Evolutionary conservation across 2,797 vertebrate genomes (phyloP), one percentile per base, ranked within the genome.

Genomic region (Cygnus olor): DNA sequence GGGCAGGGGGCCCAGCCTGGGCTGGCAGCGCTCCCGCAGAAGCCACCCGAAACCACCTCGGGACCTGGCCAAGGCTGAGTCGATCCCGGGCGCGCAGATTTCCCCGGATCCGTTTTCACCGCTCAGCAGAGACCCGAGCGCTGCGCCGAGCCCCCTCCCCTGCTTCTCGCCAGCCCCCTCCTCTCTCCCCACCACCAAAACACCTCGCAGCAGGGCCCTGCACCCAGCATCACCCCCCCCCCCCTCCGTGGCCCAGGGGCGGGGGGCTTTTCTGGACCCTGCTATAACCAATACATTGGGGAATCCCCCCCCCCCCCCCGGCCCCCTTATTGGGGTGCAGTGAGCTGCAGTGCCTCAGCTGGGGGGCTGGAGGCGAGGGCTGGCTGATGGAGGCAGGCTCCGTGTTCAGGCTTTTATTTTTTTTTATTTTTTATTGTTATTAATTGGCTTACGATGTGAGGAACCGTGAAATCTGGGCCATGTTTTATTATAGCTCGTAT

Each of bases 251-350:
- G 6, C 38, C 71, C 20, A 18, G 16, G 30, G 40, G 13, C 2
- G 13, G 38, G 45, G 21, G 24, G 30, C 13, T 85, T 49, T 58
- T 38, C 28, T 25, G 70, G 17, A 11, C 57, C 44, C 12, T 36
- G 24, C 42, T 16, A 0, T 1, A 9, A 3, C 21, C 25, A 34
- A 18, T 0, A 9, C 30, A 3, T 14, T 51, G 77, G 30, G 70
- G 53, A 84, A 9, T 14, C 14, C 4, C 18, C 22, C 44, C 14
- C 42, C 42, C 4, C 14, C 44, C 14, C 44, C 4, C 12, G 45
- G 25, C 45, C 49, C 20, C 47, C 38, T 76, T 0, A 0, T 13
- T 3, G 3, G 61, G 53, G 30, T 25, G 28, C 2, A 0, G 13
- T 14, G n/a, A 72, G 18, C 24, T 54, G 63, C 47, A 49, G 47